A percentile compares a stretch with the other conserved stretches of the same genome.
Conservation (phyloP, 2,113 vertebrate species). For the Lichenostomus cassidix region DNA sequence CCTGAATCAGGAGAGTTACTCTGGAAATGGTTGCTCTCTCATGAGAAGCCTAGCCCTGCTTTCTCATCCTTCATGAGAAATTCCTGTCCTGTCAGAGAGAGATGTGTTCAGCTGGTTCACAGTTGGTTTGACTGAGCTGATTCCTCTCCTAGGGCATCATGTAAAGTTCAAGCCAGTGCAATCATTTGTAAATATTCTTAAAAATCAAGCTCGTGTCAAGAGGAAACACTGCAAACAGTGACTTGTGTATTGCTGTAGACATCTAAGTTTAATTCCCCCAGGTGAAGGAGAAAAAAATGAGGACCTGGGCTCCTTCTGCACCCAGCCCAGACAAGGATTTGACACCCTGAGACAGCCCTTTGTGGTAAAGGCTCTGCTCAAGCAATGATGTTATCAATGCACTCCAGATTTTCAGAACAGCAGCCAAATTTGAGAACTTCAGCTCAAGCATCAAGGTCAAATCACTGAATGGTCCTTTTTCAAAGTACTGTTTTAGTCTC, state of each 20-base stretch:
- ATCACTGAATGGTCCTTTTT: not conserved
- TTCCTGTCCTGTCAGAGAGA: not conserved
- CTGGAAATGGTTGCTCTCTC: not conserved
- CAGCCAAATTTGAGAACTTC: not conserved
- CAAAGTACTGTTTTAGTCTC: not conserved
- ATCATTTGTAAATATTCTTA: not conserved
- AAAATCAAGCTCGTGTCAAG: not conserved
- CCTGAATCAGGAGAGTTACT: not conserved
- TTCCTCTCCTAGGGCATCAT: not conserved
- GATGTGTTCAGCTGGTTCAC: not conserved
- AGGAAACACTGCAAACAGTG: not conserved
- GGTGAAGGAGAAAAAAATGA: not conserved
- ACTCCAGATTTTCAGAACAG: not conserved
- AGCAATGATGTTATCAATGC: fast-evolving
- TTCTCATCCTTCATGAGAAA: not conserved
- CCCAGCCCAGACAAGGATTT: not conserved
- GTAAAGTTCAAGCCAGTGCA: not conserved
- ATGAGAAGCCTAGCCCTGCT: not conserved
- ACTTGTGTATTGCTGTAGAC: not conserved
- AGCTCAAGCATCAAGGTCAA: not conserved
- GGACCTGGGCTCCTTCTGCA: not conserved
- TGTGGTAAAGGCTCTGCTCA: not conserved
- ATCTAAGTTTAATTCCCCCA: not conserved
- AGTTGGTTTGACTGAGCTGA: not conserved
- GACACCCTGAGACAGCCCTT: not conserved